Conservation (phyloP, 2,797 vertebrate species). For the Sciaenops ocellatus region DNA sequence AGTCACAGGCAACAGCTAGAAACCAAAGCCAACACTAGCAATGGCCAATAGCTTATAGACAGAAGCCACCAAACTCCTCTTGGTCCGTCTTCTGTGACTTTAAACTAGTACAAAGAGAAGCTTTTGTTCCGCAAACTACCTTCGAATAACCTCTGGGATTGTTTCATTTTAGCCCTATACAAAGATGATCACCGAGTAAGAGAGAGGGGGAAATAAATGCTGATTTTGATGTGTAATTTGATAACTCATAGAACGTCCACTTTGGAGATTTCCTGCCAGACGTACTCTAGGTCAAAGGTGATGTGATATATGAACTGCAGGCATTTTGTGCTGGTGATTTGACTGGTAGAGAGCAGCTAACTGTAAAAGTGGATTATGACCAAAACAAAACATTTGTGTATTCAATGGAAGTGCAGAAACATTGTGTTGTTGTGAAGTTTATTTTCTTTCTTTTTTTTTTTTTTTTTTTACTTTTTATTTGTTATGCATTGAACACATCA, state of each 20-base stretch:
- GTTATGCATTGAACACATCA: slow-evolving; percentile 80
- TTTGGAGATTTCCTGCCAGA: slow-evolving; percentile 87
- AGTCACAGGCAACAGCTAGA: slow-evolving; percentile 99
- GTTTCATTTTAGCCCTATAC: slow-evolving; percentile 96
- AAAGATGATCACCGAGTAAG: slow-evolving; percentile 87
- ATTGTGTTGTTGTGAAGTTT: slow-evolving; percentile 91
- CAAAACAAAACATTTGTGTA: slow-evolving; percentile 95
- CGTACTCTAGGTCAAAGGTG: slow-evolving; percentile 59
- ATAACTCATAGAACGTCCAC: slow-evolving; percentile 85
- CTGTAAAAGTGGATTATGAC: slow-evolving; percentile 94
- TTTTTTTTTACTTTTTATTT: slow-evolving; percentile 4
- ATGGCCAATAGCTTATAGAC: slow-evolving; percentile 99
- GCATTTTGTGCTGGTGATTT: slow-evolving; percentile 68
- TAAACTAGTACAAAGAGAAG: slow-evolving; percentile 99
- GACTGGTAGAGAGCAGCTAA: slow-evolving; percentile 92
- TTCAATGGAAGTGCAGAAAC: slow-evolving; percentile 96
- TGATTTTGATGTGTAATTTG: slow-evolving; percentile 92
- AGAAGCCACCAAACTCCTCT: slow-evolving; percentile 95
- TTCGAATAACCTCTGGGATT: slow-evolving; percentile 99
- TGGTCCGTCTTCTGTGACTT: slow-evolving; percentile 98
- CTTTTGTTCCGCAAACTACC: slow-evolving; percentile 96
- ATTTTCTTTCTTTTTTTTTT: slow-evolving; percentile 66
- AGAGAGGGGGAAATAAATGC: slow-evolving; percentile 66
- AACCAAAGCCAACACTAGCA: slow-evolving; percentile 99
- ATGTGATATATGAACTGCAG: slow-evolving; percentile 64